A percentile compares a stretch with the other conserved stretches of the same genome.
phyloP scores from a whole-genome alignment of 2,888 invertebrate genomes.

The Drosophila kuntzei region DNA sequence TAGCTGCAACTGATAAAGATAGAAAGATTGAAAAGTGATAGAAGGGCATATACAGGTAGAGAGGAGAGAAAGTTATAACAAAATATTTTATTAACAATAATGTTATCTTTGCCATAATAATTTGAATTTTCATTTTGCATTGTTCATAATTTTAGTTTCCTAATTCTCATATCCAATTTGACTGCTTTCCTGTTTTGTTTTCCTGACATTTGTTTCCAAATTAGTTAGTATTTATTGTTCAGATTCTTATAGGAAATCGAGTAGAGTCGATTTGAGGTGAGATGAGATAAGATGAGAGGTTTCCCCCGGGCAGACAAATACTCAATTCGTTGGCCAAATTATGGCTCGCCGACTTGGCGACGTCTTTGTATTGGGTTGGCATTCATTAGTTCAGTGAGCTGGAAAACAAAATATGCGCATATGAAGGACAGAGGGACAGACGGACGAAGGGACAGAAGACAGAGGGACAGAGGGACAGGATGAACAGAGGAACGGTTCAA shows the following conservation, averaged over 20 bases:
- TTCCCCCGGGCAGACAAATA: slow-evolving; percentile 9
- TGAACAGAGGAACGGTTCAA: slow-evolving; percentile 30
- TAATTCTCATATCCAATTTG: neutral
- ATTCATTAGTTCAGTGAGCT: slow-evolving; percentile 84
- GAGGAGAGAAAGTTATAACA: too few species aligned
- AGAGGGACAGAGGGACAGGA: slow-evolving; percentile 4
- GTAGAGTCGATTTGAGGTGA: neutral
- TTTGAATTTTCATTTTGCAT: too few species aligned
- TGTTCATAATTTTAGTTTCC: too few species aligned
- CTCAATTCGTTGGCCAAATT: slow-evolving; percentile 23
- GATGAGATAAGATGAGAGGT: neutral
- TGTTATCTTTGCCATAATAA: too few species aligned
- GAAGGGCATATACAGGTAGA: too few species aligned
- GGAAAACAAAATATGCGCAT: slow-evolving; percentile 84
- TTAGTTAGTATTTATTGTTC: neutral
- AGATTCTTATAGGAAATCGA: neutral
- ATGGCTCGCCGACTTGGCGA: slow-evolving; percentile 38
- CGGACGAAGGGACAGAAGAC: slow-evolving; percentile 49
- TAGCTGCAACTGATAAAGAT: too few species aligned
- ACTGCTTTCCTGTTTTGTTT: too few species aligned
- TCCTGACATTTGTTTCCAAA: neutral
- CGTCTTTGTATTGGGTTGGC: slow-evolving; percentile 60
- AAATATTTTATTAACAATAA: too few species aligned
- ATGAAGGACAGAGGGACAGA: slow-evolving; percentile 78
- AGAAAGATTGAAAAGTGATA: too few species aligned